Evolutionary conservation across 1,140 invertebrate species (phyloP).

Genomic region (Drosophila parvula): DNA sequence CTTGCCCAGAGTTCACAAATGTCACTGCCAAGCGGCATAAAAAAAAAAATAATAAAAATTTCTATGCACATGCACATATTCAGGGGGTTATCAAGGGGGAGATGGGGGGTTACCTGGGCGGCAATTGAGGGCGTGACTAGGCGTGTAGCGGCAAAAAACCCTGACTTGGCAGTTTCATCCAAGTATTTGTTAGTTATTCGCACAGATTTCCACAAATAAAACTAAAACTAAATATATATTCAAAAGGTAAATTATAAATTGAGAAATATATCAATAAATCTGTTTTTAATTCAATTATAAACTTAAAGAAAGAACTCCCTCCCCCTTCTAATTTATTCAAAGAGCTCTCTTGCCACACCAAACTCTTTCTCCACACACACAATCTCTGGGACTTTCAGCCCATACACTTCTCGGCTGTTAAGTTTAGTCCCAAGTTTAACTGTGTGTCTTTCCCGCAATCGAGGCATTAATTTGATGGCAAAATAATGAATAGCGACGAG

Average conservation of each 20-base stretch:
- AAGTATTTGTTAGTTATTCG: slow-evolving; percentile 3
- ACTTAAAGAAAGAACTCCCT: neutral
- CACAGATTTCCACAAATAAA: neutral
- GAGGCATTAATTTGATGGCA: slow-evolving; percentile 27
- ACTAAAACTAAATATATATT: too few relatives aligned
- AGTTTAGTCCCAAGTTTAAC: slow-evolving; percentile 1
- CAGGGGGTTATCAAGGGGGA: slow-evolving; percentile 23
- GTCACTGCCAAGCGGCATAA: slow-evolving; percentile 52
- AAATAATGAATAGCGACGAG: slow-evolving; percentile 41
- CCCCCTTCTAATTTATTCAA: neutral
- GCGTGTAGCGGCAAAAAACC: slow-evolving; percentile 28
- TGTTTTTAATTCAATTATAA: neutral
- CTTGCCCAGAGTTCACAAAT: slow-evolving; percentile 67
- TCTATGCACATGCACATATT: slow-evolving; percentile 2
- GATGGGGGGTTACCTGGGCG: too few relatives aligned
- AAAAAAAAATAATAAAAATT: neutral
- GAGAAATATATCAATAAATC: neutral
- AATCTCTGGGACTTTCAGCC: neutral
- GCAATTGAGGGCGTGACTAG: slow-evolving; percentile 47
- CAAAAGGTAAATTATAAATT: too few relatives aligned
- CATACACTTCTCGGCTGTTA: slow-evolving; percentile 3
- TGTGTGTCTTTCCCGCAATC: neutral
- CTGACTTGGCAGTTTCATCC: slow-evolving; percentile 26
- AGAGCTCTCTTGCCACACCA: neutral
- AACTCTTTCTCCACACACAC: neutral